Conservation (phyloP, 2,797 vertebrate species). For the Urosaurus nigricauda region DNA sequence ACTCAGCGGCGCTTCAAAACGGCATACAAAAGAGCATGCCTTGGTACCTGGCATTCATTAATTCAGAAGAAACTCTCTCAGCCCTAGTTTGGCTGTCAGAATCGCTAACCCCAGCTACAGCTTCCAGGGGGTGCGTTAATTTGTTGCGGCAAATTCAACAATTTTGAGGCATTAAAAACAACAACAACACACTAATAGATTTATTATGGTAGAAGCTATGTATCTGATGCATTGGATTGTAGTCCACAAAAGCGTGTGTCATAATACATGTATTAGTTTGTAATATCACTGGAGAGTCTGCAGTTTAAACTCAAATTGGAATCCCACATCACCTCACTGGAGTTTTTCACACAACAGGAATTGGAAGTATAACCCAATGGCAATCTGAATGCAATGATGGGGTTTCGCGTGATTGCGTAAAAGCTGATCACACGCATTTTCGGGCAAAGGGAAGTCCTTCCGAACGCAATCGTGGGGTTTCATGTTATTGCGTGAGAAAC, state of each 20-base stretch:
- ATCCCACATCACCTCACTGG: not conserved
- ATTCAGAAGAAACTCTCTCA: not conserved
- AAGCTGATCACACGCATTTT: too few relatives aligned
- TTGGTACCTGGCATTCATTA: slow-evolving; percentile 3
- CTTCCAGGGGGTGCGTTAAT: not conserved
- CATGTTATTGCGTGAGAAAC: too few relatives aligned
- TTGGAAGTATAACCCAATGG: too few relatives aligned
- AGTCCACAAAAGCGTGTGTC: not conserved
- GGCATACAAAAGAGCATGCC: not conserved
- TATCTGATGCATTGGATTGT: not conserved
- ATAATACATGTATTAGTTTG: not conserved
- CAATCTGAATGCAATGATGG: too few relatives aligned
- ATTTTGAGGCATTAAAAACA: not conserved
- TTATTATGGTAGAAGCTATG: not conserved
- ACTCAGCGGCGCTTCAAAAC: not conserved
- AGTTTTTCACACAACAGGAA: too few relatives aligned
- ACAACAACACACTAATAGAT: not conserved
- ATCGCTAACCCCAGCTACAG: not conserved
- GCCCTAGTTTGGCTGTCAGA: not conserved
- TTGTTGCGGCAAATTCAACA: not conserved
- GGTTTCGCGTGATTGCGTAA: too few relatives aligned
- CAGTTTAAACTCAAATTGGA: not conserved
- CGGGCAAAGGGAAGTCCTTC: too few relatives aligned
- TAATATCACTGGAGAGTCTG: not conserved
- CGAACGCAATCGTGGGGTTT: too few relatives aligned